Evolutionary conservation across 1,140 invertebrate genomes (phyloP).

Genomic region (Chelonus insularis): DNA sequence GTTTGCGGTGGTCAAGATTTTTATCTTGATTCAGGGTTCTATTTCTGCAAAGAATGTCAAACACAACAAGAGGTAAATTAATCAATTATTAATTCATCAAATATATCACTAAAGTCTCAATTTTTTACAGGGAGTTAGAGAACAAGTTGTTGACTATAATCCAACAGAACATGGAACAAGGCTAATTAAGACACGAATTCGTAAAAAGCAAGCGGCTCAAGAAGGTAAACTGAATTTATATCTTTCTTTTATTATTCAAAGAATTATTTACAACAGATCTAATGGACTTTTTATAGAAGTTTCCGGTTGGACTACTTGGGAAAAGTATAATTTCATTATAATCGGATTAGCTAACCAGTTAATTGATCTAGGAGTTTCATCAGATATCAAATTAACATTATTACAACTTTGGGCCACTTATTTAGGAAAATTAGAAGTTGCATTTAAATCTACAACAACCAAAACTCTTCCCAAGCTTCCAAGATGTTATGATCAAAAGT

Average conservation of each 20-base stretch:
- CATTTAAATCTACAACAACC: conserved; percentile 59
- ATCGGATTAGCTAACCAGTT: conserved; percentile 66
- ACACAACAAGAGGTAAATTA: conserved; percentile 58
- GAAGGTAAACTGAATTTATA: conserved; percentile 25
- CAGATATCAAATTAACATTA: conserved; percentile 62
- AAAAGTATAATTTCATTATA: conserved; percentile 69
- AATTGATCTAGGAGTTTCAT: conserved; percentile 62
- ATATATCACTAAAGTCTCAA: conserved; percentile 24
- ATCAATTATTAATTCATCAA: background rate
- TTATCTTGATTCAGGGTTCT: conserved; percentile 58
- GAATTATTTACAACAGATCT: no score
- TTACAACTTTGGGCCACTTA: conserved; percentile 69
- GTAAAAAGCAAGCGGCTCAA: conserved; percentile 24
- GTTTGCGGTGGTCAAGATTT: conserved; percentile 59
- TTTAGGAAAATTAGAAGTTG: conserved; percentile 64
- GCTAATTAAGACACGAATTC: conserved; percentile 38
- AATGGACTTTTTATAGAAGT: conserved; percentile 39
- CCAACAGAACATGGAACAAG: conserved; percentile 32
- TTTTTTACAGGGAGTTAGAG: conserved; percentile 45
- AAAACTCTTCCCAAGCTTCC: conserved; percentile 62
- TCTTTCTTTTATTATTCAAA: conserved; percentile 20
- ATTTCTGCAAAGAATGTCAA: conserved; percentile 62
- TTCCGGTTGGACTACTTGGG: conserved; percentile 65
- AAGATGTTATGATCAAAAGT: conserved; percentile 58
- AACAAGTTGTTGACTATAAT: conserved; percentile 50